phyloP scores from a whole-genome alignment of 1,140 invertebrate species.

The Drosophila repletoides region DNA sequence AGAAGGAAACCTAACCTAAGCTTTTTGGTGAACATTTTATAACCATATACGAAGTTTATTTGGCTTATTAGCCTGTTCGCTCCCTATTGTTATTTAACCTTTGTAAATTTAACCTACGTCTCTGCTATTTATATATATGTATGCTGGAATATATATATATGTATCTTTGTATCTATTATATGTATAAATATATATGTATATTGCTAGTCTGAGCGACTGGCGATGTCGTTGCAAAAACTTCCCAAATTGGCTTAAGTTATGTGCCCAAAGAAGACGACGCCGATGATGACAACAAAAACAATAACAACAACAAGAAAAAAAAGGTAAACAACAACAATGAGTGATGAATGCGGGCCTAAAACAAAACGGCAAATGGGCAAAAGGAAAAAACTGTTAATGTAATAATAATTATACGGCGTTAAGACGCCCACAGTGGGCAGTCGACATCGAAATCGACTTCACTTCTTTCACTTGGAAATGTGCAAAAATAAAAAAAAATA shows the following conservation, averaged over 20 bases:
- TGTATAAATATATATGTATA: background rate
- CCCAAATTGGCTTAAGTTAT: constrained; percentile 35
- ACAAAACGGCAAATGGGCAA: constrained; percentile 16
- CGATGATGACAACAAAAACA: constrained; percentile 6
- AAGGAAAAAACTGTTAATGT: constrained; percentile 30
- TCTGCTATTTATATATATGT: background rate
- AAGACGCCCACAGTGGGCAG: constrained; percentile 26
- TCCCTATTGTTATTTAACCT: too few relatives aligned
- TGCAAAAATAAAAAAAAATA: too few relatives aligned
- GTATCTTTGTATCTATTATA: background rate
- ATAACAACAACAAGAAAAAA: too few relatives aligned
- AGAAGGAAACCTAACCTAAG: too few relatives aligned
- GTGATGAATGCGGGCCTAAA: constrained; percentile 19
- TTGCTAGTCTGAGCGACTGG: background rate
- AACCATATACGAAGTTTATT: too few relatives aligned
- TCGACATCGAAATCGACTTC: background rate
- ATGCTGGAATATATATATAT: background rate
- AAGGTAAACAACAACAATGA: constrained; percentile 5
- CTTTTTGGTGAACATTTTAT: too few relatives aligned
- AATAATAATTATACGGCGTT: constrained; percentile 37
- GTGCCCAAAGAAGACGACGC: background rate
- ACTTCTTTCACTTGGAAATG: constrained; percentile 12
- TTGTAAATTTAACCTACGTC: too few relatives aligned
- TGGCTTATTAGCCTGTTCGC: too few relatives aligned
- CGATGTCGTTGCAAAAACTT: constrained; percentile 26